Conservation (phyloP, 2,113 vertebrate species). For the Rostratula benghalensis region DNA sequence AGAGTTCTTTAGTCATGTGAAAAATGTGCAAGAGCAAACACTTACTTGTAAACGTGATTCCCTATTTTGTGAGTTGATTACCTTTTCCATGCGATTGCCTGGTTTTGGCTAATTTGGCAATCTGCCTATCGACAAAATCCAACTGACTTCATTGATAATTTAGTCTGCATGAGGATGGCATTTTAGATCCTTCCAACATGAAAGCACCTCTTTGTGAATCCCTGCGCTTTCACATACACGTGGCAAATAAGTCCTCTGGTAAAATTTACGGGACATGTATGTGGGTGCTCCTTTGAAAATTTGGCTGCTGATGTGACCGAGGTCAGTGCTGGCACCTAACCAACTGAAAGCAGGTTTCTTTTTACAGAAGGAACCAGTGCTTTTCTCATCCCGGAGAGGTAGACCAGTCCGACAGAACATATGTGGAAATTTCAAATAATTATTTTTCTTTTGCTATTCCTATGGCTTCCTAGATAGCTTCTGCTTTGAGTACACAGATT, state of each 20-base stretch:
- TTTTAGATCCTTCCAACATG: conserved; percentile 21
- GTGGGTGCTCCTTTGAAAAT: background rate
- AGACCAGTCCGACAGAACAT: background rate
- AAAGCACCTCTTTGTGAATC: conserved; percentile 2
- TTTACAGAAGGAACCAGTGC: background rate
- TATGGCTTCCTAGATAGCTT: background rate
- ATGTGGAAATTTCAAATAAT: background rate
- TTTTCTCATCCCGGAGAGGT: background rate
- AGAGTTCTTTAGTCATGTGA: background rate
- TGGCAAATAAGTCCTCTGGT: background rate
- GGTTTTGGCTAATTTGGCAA: conserved; percentile 40
- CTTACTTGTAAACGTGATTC: conserved; percentile 7
- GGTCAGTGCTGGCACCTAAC: background rate
- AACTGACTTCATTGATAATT: background rate
- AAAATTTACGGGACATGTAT: background rate
- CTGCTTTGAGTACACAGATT: background rate
- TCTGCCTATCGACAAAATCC: background rate
- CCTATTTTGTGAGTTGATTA: conserved; percentile 35
- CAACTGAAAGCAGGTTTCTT: background rate
- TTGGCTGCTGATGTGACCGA: background rate
- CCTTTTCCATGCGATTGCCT: conserved; percentile 23
- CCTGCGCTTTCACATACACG: background rate
- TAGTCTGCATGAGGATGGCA: background rate
- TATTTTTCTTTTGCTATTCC: background rate
- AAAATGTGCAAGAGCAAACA: conserved; percentile 22